These are phyloP conservation scores for Lagopus muta DNA, from an alignment of 2,113 vertebrate genomes.

Conservation along the genomic window DNA sequence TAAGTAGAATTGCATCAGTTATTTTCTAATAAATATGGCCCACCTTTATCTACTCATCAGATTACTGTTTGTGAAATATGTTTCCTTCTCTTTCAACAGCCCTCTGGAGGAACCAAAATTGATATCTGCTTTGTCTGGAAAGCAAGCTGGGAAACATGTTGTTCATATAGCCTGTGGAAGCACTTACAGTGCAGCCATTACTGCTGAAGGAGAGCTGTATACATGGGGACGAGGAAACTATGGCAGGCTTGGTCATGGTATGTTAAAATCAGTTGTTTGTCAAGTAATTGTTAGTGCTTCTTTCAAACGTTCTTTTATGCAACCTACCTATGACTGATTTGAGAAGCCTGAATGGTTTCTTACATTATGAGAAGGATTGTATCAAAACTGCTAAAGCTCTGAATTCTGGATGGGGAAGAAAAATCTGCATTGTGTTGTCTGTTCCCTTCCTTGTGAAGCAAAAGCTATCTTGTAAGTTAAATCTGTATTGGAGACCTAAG, in stretches of 20 bases:
- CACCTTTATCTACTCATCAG: background rate
- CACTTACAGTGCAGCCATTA: conserved; percentile 95
- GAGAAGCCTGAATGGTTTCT: background rate
- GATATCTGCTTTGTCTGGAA: conserved; percentile 91
- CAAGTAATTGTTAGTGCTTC: background rate
- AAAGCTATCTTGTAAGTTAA: background rate
- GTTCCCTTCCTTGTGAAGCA: background rate
- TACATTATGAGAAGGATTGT: background rate
- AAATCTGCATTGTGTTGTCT: background rate
- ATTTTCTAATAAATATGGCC: background rate
- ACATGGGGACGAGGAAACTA: conserved; percentile 98
- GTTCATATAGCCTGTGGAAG: conserved; percentile 94
- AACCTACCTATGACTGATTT: background rate
- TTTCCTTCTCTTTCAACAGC: conserved; percentile 68
- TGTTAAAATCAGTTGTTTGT: background rate
- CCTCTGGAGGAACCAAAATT: conserved; percentile 94
- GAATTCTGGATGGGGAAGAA: background rate
- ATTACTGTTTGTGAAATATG: background rate
- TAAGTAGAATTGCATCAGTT: background rate
- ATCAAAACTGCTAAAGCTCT: background rate
- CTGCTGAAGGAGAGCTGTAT: conserved; percentile 94
- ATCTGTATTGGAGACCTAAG: background rate
- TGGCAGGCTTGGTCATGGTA: conserved; percentile 95
- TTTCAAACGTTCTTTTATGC: background rate
- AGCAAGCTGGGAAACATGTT: conserved; percentile 91